A percentile compares a stretch with the other conserved stretches of the same genome.
Conservation (phyloP, 2,888 invertebrate genomes). For the Hofmannophila pseudospretella region DNA sequence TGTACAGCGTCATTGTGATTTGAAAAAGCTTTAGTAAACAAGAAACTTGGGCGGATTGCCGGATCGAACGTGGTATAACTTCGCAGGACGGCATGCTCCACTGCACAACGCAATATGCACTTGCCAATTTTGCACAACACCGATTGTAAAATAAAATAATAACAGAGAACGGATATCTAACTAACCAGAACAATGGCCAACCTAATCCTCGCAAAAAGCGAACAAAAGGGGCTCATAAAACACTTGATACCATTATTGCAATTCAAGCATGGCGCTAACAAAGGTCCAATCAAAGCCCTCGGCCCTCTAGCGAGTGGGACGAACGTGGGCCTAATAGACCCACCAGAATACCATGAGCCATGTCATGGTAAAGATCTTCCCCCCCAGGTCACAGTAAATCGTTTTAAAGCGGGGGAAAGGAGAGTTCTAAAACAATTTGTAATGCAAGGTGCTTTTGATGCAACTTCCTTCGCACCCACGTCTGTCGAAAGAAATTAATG, state of each 20-base stretch:
- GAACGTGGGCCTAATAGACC: slow-evolving; percentile 37
- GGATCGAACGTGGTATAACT: too few relatives aligned
- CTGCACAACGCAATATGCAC: slow-evolving; percentile 6
- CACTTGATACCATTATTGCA: slow-evolving; percentile 26
- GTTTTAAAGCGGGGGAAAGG: too few relatives aligned
- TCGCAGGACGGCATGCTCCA: too few relatives aligned
- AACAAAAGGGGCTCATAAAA: slow-evolving; percentile 19
- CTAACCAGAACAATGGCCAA: slow-evolving; percentile 10
- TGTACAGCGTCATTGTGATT: too few relatives aligned
- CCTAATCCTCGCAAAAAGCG: slow-evolving; percentile 9
- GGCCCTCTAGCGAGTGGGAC: slow-evolving; percentile 25
- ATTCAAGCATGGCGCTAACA: slow-evolving; percentile 31
- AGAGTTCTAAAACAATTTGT: too few relatives aligned
- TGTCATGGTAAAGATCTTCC: background rate
- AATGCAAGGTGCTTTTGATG: slow-evolving; percentile 48
- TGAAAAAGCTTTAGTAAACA: too few relatives aligned
- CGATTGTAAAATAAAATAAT: slow-evolving; percentile 3
- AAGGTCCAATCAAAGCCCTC: slow-evolving; percentile 41
- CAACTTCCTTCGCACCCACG: slow-evolving; percentile 62
- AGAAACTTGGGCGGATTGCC: too few relatives aligned
- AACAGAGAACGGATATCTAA: slow-evolving; percentile 8
- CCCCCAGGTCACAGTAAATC: slow-evolving; percentile 5
- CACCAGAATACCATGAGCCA: slow-evolving; percentile 8
- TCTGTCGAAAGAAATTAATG: slow-evolving; percentile 36
- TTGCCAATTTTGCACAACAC: slow-evolving; percentile 2